phyloP scores from a whole-genome alignment of 2,888 invertebrate genomes.

The Tribolium freemani region DNA sequence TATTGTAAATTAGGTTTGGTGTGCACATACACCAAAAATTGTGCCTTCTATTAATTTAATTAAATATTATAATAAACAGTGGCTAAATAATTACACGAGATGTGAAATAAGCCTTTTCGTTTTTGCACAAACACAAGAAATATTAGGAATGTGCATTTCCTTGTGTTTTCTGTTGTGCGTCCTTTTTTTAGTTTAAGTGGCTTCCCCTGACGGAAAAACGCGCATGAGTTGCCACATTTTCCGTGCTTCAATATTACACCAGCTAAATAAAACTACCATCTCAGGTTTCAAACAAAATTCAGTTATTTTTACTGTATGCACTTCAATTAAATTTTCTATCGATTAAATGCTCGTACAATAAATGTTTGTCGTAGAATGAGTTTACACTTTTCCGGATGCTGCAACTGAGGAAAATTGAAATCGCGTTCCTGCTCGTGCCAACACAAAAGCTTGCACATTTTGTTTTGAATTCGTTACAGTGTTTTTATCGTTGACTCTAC shows the following conservation, averaged over 20 bases:
- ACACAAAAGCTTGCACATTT: slow-evolving; percentile 22
- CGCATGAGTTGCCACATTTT: neutral
- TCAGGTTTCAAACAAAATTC: neutral
- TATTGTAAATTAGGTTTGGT: no score
- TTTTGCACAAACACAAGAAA: no score
- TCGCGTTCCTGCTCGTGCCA: neutral
- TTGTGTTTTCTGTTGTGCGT: no score
- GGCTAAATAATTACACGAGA: no score
- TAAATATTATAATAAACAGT: neutral
- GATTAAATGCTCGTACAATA: neutral
- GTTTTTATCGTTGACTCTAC: slow-evolving; percentile 2
- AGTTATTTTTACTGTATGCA: neutral
- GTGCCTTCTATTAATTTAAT: neutral
- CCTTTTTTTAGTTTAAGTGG: no score
- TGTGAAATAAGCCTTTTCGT: no score
- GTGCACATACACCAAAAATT: no score
- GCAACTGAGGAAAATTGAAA: slow-evolving; percentile 8
- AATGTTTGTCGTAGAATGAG: neutral
- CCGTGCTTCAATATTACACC: neutral
- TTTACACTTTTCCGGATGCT: slow-evolving; percentile 13
- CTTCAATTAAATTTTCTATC: neutral
- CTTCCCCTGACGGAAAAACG: no score
- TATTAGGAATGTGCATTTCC: no score
- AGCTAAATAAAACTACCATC: neutral
- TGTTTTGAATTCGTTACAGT: slow-evolving; percentile 13